phyloP scores from a whole-genome alignment of 2,113 vertebrate genomes.

The Rallus limicola region DNA sequence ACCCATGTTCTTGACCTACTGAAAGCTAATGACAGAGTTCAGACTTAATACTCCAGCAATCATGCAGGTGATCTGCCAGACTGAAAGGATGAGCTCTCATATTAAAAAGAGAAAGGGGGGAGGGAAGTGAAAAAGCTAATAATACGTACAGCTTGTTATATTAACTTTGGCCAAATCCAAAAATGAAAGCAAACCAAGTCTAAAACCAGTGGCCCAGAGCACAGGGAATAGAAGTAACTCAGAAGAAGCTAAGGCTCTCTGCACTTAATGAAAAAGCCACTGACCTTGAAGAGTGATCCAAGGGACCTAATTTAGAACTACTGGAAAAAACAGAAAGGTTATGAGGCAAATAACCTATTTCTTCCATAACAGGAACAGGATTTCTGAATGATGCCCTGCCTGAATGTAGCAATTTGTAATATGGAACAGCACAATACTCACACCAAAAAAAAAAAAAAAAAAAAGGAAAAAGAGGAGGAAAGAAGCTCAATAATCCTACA shows the following conservation, averaged over 20 bases:
- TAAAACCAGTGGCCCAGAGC: constrained; percentile 28
- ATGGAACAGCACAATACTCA: neutral
- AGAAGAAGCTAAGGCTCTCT: constrained; percentile 24
- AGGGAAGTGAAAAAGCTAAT: neutral
- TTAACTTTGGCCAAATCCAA: constrained; percentile 26
- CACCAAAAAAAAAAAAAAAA: neutral
- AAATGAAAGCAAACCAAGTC: neutral
- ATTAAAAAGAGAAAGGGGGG: neutral
- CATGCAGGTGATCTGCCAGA: constrained; percentile 44
- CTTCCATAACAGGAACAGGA: neutral
- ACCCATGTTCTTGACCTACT: neutral
- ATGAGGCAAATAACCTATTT: neutral
- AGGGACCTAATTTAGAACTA: constrained; percentile 29
- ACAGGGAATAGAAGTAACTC: neutral
- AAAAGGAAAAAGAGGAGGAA: neutral
- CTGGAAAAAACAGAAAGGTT: constrained; percentile 33
- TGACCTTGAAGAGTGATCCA: constrained; percentile 45
- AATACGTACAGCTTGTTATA: neutral
- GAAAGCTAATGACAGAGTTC: constrained; percentile 31
- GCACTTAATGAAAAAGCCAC: constrained; percentile 63
- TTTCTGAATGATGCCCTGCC: neutral
- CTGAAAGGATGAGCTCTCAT: neutral
- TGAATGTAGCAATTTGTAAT: neutral
- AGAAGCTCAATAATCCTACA: neutral
- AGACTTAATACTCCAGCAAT: constrained; percentile 42